phyloP scores from a whole-genome alignment of 2,888 invertebrate species.

The Mycalesis mineus region DNA sequence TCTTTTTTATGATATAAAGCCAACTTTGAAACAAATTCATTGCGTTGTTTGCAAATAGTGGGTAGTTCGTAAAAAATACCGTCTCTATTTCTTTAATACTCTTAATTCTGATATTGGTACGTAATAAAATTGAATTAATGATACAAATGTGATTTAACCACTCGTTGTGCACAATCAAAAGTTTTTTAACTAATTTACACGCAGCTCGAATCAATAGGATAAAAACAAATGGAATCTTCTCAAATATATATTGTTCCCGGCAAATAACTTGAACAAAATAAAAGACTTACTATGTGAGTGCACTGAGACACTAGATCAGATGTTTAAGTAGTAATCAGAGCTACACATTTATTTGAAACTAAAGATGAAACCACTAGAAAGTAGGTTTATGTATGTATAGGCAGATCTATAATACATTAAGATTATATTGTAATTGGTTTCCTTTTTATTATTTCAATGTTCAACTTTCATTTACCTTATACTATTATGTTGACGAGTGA shows the following conservation, averaged over 20 bases:
- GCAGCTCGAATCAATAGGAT: constrained; percentile 15
- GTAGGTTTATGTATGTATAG: too few relatives aligned
- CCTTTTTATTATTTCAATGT: too few relatives aligned
- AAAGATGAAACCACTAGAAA: too few relatives aligned
- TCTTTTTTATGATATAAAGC: constrained; percentile 20
- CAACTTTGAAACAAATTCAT: constrained; percentile 9
- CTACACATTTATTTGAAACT: too few relatives aligned
- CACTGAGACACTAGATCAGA: too few relatives aligned
- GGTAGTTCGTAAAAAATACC: constrained; percentile 14
- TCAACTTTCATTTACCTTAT: too few relatives aligned
- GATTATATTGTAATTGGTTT: too few relatives aligned
- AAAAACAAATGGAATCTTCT: constrained; percentile 7
- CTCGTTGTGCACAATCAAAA: constrained; percentile 25
- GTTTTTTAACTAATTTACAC: constrained; percentile 20
- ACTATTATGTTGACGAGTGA: too few relatives aligned
- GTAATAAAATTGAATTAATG: constrained; percentile 11
- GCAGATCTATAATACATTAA: too few relatives aligned
- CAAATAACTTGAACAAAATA: not conserved
- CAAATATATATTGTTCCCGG: not conserved
- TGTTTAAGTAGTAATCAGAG: too few relatives aligned
- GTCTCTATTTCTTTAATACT: constrained; percentile 26
- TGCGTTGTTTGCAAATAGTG: constrained; percentile 16
- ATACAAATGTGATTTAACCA: constrained; percentile 21
- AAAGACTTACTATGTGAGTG: too few relatives aligned
- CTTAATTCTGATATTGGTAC: constrained; percentile 28